Base-by-base conservation (phyloP, 2,888 invertebrate species). In the Ennomos quercinarius region DNA sequence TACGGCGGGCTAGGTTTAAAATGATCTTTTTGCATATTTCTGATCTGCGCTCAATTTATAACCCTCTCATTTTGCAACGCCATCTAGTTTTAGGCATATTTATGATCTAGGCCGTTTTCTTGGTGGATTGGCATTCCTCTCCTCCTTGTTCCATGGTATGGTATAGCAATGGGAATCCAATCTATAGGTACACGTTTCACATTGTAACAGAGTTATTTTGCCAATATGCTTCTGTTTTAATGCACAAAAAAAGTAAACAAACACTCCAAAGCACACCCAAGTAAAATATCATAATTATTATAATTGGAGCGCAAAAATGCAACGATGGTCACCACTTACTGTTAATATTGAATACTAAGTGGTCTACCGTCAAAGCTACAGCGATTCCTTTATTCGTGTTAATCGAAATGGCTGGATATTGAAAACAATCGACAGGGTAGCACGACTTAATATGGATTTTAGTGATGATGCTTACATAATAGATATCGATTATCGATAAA, bases 351-450 rank as follows among this genome's bases (percentile, higher is more conserved):
- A 80, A 91, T 91, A 88, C 84, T 67, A 85, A 89, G 70, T 74
- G 66, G 73, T 72, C 79, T 76, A 82, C 83, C 84, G 78, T 87
- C 88, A 87, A 89, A 89, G 89, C 80, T 63, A 76, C 75, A 81
- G 77, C 82, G 81, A 84, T 84, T 81, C 83, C 80, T 85, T 84
- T 86, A 90, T 88, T 89, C 87, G 86, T 87, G 89, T 90, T 87
- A 86, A 89, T 89, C 86, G 85, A 88, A 89, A 84, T 88, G 86
- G 85, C 78, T 81, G 83, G 84, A 87, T 91, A 89, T 88, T 87
- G 89, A 90, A 91, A 89, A 92, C 91, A 92, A 91, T 92, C 86
- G 90, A 82, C 87, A 83, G 86, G 84, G 86, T 83, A 85, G 90
- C 91, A 92, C 91, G 91, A 92, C 78, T 81, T 69, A 50, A 10